Evolutionary conservation across 2,888 invertebrate genomes (phyloP), one percentile per base, ranked within the genome.

Genomic region (Elysia crispata): DNA sequence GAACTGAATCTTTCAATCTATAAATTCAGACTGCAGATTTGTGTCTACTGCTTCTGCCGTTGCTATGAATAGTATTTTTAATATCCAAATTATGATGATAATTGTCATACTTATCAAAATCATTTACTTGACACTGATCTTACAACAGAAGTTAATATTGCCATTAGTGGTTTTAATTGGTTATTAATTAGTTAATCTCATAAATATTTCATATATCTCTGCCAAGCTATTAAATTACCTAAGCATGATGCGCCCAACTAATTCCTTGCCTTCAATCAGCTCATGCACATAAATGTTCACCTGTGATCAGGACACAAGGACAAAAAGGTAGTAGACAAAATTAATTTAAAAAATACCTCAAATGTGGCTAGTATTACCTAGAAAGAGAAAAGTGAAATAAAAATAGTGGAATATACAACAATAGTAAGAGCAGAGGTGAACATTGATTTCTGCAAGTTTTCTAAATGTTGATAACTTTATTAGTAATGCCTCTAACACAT

Each of bases 271-370:
- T 54, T 83, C 41, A 6, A 91, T 76, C 18, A 86, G 76, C 5
- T 91, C 86, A 60, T 90, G 86, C 28, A 93, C 91, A 28, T 89
- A 90, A 5, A 89, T 86, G n/a, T 88, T 92, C 0, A 93, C 92
- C 82, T 88, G 80, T 15, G 31, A n/a, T 8, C 33, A n/a, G 31
- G 18, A 70, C 49, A 33, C 13, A 57, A 60, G 33, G 15, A n/a
- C 25, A 57, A 25, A 25, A 76, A 57, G 18, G 33, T 25, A 20
- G 41, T 41, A 20, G n/a, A 20, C 18, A 60, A 60, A 23, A 23
- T 8, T 8, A 60, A 6, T 5, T 3, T 60, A 60, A 60, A 60
- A 23, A 20, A 23, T 20, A 6, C 15, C 60, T 23, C 6, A 60
- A 23, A 15, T 23, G 6, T 60, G n/a, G 6, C 5, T 60, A 60